phyloP scores from a whole-genome alignment of 2,113 vertebrate species.

The Cisticola juncidis region DNA sequence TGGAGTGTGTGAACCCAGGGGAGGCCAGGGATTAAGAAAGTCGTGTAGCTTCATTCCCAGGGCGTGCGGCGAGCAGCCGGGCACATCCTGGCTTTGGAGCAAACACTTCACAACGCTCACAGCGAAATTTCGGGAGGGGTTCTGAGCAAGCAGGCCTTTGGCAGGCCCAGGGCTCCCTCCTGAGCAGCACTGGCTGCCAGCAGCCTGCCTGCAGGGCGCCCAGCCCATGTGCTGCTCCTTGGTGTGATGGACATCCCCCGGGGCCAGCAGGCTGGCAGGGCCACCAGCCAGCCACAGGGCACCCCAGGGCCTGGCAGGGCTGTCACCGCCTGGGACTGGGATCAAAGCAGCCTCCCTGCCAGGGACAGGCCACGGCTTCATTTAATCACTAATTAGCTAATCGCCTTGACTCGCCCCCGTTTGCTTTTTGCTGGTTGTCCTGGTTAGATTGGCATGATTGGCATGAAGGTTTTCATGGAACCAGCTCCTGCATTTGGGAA shows the following conservation, averaged over 20 bases:
- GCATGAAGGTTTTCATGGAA: not conserved
- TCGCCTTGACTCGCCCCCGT: not conserved
- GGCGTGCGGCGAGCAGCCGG: not conserved
- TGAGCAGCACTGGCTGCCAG: not conserved
- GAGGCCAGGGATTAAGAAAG: not conserved
- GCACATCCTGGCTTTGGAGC: accelerated
- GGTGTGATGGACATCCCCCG: not conserved
- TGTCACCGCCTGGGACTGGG: not conserved
- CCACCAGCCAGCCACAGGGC: not conserved
- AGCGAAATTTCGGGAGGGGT: accelerated
- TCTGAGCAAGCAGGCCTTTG: not conserved
- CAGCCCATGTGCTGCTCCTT: not conserved
- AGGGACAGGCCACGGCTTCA: not conserved
- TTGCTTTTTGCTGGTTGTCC: not conserved
- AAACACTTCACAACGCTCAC: accelerated
- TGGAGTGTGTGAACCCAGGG: not conserved
- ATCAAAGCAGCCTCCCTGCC: slow-evolving; percentile 3
- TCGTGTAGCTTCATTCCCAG: not conserved
- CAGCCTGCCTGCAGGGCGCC: not conserved
- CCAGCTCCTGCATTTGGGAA: not conserved
- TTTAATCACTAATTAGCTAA: slow-evolving; percentile 31
- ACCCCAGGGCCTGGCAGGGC: not conserved
- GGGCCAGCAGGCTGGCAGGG: not conserved
- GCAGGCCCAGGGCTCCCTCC: not conserved
- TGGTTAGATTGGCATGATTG: not conserved